Base-by-base conservation (phyloP, 2,113 vertebrate species). In the Sardina pilchardus region DNA sequence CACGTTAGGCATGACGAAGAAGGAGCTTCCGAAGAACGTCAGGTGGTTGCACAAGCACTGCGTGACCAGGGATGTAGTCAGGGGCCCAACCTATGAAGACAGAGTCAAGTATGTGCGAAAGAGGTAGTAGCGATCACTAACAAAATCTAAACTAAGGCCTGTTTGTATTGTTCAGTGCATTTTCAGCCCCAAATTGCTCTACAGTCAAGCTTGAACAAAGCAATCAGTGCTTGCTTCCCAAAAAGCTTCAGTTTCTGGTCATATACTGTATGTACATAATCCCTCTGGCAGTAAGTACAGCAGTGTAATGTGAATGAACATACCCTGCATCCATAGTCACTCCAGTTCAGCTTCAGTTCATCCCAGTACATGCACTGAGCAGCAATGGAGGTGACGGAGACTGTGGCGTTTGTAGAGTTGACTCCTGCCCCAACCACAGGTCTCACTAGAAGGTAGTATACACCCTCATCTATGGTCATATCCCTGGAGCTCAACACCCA, bases 1-100 rank as follows among this genome's bases (percentile, higher is more conserved):
- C 34, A 93, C 86, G 53, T 98, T 99, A 34, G 98, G 97, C 94
- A 97, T 94, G 88, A 99, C 92, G 24, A 98, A 96, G 92, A 99
- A 97, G 0, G 96, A 96, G 92, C 97, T 99, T 84, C 97, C 97
- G 17, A 98, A 99, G 91, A 98, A 96, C 8, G 98, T 99, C 86
- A 99, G 92, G 88, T 99, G 97, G 90, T 96, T 96, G 91, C 97
- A 99, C 81, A 98, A 94, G 91, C 98, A 98, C 90, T 99, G 98
- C 0, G 95, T 97, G 71, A 93, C 94, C 83, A 88, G 89, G 83
- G 87, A 89, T 0, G 91, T 96, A 82, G 97, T 97, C 90, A 91
- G 92, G 0, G 96, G 96, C 39, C 98, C 97, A 12, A 99, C 97
- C 98, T 99, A 44, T 75, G 2, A 14, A 67, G 34, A 78, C 71